Percentiles rank a stretch among this genome's conserved stretches.
phyloP scores from a whole-genome alignment of 1,140 invertebrate species.

The Coelopa frigida region DNA sequence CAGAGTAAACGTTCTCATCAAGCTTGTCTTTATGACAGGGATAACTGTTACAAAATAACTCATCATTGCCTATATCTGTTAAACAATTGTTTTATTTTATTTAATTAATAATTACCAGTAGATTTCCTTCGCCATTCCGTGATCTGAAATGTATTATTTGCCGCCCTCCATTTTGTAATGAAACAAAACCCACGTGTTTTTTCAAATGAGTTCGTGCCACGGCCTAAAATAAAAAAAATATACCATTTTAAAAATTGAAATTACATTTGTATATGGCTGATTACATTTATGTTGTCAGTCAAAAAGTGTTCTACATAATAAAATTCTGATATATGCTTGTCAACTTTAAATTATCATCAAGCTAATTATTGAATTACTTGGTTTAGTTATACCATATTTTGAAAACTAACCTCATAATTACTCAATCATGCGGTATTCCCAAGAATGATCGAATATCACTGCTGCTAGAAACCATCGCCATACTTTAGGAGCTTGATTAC shows the following conservation, averaged over 20 bases:
- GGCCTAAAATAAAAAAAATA: conserved; percentile 1
- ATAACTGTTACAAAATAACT: conserved; percentile 15
- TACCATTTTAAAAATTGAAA: neutral
- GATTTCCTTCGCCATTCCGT: neutral
- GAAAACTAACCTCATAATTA: too few species aligned
- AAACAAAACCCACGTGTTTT: neutral
- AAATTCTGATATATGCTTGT: conserved; percentile 17
- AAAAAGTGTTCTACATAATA: conserved; percentile 10
- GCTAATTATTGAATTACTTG: neutral
- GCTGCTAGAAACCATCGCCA: too few species aligned
- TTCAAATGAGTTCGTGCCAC: neutral
- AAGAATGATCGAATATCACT: too few species aligned
- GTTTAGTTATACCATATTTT: neutral
- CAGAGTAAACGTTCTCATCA: conserved; percentile 12
- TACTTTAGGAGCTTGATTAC: too few species aligned
- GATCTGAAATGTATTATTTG: neutral
- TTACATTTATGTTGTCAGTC: conserved; percentile 10
- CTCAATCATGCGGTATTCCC: too few species aligned
- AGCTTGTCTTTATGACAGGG: conserved; percentile 16
- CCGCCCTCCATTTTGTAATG: neutral
- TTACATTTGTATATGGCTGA: neutral
- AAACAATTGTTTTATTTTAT: too few species aligned
- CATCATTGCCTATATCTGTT: too few species aligned
- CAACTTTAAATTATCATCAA: conserved; percentile 16
- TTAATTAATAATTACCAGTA: too few species aligned